Evolutionary conservation across 1,140 invertebrate species (phyloP).

Genomic region (Teleopsis dalmanni): DNA sequence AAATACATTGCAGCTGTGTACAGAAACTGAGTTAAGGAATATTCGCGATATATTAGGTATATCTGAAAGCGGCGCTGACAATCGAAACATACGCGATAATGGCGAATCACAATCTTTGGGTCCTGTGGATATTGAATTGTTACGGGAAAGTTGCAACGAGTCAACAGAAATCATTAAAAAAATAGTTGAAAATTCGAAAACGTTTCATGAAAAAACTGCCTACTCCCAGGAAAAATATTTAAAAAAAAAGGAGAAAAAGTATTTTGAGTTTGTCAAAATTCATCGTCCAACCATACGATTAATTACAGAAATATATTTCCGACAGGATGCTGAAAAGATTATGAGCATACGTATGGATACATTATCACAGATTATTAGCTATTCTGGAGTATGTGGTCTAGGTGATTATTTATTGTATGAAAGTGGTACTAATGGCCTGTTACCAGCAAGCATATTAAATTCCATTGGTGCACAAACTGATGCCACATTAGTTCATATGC

Average conservation of each 20-base stretch:
- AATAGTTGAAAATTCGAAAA: slow-evolving; percentile 82
- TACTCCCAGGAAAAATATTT: slow-evolving; percentile 93
- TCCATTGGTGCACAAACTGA: slow-evolving; percentile 56
- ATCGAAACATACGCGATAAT: slow-evolving; percentile 76
- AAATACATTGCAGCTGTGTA: slow-evolving; percentile 51
- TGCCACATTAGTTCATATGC: slow-evolving; percentile 65
- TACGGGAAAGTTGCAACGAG: slow-evolving; percentile 65
- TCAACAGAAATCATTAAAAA: slow-evolving; percentile 78
- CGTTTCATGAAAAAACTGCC: slow-evolving; percentile 79
- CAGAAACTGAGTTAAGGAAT: slow-evolving; percentile 45
- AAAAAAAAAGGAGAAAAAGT: slow-evolving; percentile 88
- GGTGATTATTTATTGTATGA: slow-evolving; percentile 81
- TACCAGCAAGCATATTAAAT: slow-evolving; percentile 73
- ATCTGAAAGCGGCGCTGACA: slow-evolving; percentile 63
- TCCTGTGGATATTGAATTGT: slow-evolving; percentile 68
- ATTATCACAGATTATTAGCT: slow-evolving; percentile 76
- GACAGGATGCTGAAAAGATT: slow-evolving; percentile 67
- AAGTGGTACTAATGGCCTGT: slow-evolving; percentile 72
- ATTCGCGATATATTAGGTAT: slow-evolving; percentile 50
- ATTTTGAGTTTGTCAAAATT: slow-evolving; percentile 70
- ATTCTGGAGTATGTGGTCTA: slow-evolving; percentile 68
- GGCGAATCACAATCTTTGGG: slow-evolving; percentile 79
- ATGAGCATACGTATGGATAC: slow-evolving; percentile 76
- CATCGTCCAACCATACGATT: slow-evolving; percentile 65
- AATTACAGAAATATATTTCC: slow-evolving; percentile 71